Conservation (phyloP, 2,797 vertebrate genomes). For the Anniella stebbinsi region DNA sequence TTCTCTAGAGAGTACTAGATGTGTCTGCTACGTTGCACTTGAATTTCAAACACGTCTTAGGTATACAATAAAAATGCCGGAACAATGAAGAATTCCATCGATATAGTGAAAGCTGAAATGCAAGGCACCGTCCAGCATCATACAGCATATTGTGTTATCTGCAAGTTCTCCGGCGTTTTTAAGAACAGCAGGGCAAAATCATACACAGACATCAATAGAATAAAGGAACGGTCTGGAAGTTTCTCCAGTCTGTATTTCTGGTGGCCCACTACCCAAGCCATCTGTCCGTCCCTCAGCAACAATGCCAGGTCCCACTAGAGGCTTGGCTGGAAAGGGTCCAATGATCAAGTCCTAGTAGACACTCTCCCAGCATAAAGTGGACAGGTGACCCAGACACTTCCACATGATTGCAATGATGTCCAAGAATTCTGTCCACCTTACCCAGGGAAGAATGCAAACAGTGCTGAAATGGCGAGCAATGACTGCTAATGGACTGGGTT, state of each 20-base stretch:
- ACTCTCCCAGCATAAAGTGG: background rate
- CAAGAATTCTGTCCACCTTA: background rate
- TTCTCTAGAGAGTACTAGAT: slow-evolving; percentile 49
- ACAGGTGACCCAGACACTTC: background rate
- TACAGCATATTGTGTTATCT: slow-evolving; percentile 22
- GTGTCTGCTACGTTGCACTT: slow-evolving; percentile 26
- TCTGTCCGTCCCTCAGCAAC: background rate
- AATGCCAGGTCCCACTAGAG: background rate
- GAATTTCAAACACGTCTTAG: slow-evolving; percentile 31
- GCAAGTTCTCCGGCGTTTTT: background rate
- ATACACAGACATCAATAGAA: slow-evolving; percentile 31
- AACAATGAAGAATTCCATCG: slow-evolving; percentile 38
- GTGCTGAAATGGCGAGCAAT: background rate
- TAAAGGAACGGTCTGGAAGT: background rate
- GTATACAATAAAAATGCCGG: slow-evolving; percentile 52
- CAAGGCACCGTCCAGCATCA: background rate
- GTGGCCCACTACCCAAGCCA: background rate
- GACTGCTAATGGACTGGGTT: background rate
- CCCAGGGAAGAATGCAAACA: background rate
- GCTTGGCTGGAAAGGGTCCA: background rate
- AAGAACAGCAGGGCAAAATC: background rate
- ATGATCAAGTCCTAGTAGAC: background rate
- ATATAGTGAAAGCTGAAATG: slow-evolving; percentile 22
- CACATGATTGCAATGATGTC: background rate
- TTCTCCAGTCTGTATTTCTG: background rate